Conservation (phyloP, 2,797 vertebrate species). For the Cuculus canorus region DNA sequence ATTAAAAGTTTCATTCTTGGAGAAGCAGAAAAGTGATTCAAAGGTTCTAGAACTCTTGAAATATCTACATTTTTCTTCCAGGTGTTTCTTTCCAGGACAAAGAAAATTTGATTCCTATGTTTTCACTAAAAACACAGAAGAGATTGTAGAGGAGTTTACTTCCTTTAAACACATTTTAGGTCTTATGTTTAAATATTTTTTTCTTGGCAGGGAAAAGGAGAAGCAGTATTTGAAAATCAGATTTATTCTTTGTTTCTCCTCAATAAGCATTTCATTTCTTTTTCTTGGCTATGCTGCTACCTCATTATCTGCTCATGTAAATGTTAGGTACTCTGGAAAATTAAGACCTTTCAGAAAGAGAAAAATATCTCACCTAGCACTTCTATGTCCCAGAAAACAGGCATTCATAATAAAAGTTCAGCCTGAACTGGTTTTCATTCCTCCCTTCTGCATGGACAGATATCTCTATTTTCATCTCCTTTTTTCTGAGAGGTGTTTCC, state of each 20-base stretch:
- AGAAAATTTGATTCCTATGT: neutral
- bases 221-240: neutral
- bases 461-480: neutral
- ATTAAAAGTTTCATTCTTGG: neutral
- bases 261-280: neutral
- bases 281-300: neutral
- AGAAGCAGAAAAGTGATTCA: neutral
- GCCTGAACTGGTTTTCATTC: neutral
- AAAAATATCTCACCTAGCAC: neutral
- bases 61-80: neutral
- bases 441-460: neutral
- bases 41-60: neutral
- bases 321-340: neutral
- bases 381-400: neutral
- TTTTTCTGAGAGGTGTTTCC: neutral
- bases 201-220: neutral
- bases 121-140: neutral
- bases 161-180: neutral
- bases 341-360: neutral
- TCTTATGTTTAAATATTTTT: neutral
- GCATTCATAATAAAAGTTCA: neutral
- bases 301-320: neutral
- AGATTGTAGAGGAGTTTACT: neutral
- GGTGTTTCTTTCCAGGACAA: neutral
- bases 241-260: neutral